Conservation (phyloP, 2,888 invertebrate genomes). For the Adelphocoris suturalis region DNA sequence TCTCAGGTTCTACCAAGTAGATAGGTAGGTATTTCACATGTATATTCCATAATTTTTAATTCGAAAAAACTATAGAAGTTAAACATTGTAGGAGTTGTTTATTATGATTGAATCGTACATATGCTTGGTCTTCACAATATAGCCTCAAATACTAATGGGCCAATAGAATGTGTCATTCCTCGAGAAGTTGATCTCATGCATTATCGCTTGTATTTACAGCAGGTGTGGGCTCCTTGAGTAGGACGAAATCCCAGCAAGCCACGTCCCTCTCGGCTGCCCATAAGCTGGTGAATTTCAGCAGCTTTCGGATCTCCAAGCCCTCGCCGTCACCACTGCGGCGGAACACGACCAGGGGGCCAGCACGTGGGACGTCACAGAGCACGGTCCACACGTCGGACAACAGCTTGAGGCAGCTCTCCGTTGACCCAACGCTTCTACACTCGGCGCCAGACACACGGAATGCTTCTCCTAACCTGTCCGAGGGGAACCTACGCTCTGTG, state of each 20-base stretch:
- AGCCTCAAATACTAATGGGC: too few relatives aligned
- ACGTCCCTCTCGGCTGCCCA: constrained; percentile 75
- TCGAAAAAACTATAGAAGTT: too few relatives aligned
- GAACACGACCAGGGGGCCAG: constrained; percentile 75
- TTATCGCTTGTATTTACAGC: constrained; percentile 74
- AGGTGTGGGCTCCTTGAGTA: constrained; percentile 79
- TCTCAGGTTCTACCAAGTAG: too few relatives aligned
- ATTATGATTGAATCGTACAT: too few relatives aligned
- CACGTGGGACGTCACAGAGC: constrained; percentile 72
- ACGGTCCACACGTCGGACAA: constrained; percentile 73
- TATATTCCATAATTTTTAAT: too few relatives aligned
- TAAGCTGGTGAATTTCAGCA: constrained; percentile 76
- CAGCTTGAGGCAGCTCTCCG: constrained; percentile 76
- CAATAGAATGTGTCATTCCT: too few relatives aligned
- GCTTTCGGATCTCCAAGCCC: constrained; percentile 76
- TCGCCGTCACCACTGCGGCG: constrained; percentile 75
- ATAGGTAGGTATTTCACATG: too few relatives aligned
- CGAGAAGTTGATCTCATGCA: too few relatives aligned
- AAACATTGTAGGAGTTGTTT: too few relatives aligned
- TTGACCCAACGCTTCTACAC: constrained; percentile 75
- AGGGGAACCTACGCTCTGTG: constrained; percentile 74
- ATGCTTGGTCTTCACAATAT: too few relatives aligned
- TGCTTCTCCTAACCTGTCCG: constrained; percentile 73
- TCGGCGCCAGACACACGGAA: constrained; percentile 76
- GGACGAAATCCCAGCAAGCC: constrained; percentile 78